Evolutionary conservation across 2,888 invertebrate genomes (phyloP), one percentile per base, ranked within the genome.

Genomic region (Itoplectis maculator): DNA sequence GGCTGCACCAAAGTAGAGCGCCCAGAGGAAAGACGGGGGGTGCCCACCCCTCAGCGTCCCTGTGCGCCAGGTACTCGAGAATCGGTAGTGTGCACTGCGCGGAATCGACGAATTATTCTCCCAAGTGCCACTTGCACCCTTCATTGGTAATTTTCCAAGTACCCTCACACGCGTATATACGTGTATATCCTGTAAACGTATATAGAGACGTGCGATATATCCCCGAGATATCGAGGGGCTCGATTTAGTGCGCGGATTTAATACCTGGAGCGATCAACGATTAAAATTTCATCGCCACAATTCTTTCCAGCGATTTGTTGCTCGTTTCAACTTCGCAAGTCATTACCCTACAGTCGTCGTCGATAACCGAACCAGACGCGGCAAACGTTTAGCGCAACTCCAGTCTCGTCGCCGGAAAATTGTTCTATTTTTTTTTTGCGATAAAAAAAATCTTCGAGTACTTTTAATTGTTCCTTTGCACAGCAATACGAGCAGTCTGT

Each of bases 41-140:
- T 40, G 42, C 47, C 66, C 18, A 59, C 66, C 42, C 65, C 65
- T 11, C 47, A 3, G 61, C 23, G 40, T 56, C 42, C 65, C 65
- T 11, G 35, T 7, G 61, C 23, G 40, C 9, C n/a, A 56, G 49
- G 63, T 61, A 49, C 61, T 77, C 69, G 69, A 79, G 66, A 79
- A 68, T 72, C 78, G 72, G 66, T 49, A 59, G 70, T 66, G 56
- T 59, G 49, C 66, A 56, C 65, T 18, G 56, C 37, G 56, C 37
- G 56, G 20, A 72, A 79, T 79, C 56, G 66, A 51, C 66, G 59
- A 73, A 66, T 79, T 68, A 68, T 73, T 79, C 59, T 47, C 11
- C 59, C 79, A 73, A 79, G 79, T 79, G 79, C 72, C 79, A 79
- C 79, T 79, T 66, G 66, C 79, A 73, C 73, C 72, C 59, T 72